Percentiles rank a stretch among this genome's conserved stretches.
Evolutionary conservation across 2,888 invertebrate genomes (phyloP).

Genomic region (Diarsia brunnea): DNA sequence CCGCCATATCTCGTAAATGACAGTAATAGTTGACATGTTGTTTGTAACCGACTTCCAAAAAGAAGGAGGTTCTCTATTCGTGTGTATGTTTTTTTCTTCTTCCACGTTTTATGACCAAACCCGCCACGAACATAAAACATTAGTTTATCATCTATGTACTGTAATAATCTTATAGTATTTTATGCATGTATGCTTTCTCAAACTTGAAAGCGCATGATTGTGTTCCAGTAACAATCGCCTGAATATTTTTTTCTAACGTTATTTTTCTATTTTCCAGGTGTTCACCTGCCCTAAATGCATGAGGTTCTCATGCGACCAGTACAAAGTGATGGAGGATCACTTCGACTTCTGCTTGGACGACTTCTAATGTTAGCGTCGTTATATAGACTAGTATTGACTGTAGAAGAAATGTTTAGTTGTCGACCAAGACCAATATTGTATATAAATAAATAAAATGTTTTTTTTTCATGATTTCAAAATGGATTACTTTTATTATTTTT

Average conservation of each 20-base stretch:
- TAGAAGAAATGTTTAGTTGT: conserved; percentile 36
- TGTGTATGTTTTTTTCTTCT: too few species aligned
- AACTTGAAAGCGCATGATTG: conserved; percentile 28
- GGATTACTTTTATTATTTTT: background rate
- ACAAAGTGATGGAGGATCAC: conserved; percentile 84
- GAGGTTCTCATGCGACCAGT: conserved; percentile 81
- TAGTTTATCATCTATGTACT: background rate
- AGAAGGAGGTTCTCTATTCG: too few species aligned
- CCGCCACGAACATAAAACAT: background rate
- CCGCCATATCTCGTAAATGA: too few species aligned
- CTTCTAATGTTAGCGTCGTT: conserved; percentile 71
- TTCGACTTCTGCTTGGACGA: conserved; percentile 86
- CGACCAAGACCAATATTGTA: background rate
- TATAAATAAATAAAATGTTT: conserved; percentile 3
- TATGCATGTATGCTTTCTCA: conserved; percentile 18
- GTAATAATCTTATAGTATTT: background rate
- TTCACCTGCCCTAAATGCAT: conserved; percentile 86
- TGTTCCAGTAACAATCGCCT: background rate
- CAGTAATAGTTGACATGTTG: too few species aligned
- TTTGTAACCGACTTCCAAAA: too few species aligned
- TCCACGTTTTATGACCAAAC: background rate
- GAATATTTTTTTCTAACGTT: background rate
- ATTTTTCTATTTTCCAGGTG: conserved; percentile 73
- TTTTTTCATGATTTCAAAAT: conserved; percentile 2
- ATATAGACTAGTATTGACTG: conserved; percentile 38